Percentiles rank a stretch among this genome's conserved stretches.
phyloP scores from a whole-genome alignment of 2,797 vertebrate genomes.

The Periparus ater region DNA sequence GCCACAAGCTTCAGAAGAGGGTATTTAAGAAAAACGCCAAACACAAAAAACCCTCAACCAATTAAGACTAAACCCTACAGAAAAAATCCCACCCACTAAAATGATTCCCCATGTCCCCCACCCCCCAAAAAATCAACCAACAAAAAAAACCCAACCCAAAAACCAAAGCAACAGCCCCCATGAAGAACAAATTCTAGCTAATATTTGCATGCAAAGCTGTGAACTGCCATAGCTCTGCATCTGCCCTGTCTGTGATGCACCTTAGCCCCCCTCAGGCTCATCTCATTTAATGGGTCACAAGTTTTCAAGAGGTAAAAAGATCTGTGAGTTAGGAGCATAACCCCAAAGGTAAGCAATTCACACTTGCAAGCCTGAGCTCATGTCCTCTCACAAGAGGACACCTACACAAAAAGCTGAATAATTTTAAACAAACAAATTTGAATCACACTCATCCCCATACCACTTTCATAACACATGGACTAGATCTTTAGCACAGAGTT shows the following conservation, averaged over 20 bases:
- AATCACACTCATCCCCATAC: background rate
- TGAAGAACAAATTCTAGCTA: background rate
- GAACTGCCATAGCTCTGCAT: background rate
- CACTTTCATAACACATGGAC: background rate
- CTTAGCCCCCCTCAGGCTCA: background rate
- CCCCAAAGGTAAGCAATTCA: background rate
- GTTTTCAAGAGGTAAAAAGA: background rate
- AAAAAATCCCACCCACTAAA: background rate
- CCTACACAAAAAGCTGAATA: background rate
- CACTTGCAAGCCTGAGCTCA: background rate
- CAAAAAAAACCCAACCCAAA: background rate
- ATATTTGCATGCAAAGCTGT: background rate
- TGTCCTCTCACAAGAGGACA: background rate
- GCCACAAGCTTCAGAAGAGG: background rate
- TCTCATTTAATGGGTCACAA: background rate
- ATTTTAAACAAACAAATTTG: background rate
- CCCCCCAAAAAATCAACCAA: fast-evolving
- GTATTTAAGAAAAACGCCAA: background rate
- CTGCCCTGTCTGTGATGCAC: background rate
- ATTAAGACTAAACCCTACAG: background rate
- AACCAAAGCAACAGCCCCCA: background rate
- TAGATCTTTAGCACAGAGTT: background rate
- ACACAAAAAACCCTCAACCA: background rate
- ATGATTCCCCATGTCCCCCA: fast-evolving
- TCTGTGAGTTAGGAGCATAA: background rate